Evolutionary conservation across 2,797 vertebrate genomes (phyloP).

Genomic region (Aulostomus chinensis): DNA sequence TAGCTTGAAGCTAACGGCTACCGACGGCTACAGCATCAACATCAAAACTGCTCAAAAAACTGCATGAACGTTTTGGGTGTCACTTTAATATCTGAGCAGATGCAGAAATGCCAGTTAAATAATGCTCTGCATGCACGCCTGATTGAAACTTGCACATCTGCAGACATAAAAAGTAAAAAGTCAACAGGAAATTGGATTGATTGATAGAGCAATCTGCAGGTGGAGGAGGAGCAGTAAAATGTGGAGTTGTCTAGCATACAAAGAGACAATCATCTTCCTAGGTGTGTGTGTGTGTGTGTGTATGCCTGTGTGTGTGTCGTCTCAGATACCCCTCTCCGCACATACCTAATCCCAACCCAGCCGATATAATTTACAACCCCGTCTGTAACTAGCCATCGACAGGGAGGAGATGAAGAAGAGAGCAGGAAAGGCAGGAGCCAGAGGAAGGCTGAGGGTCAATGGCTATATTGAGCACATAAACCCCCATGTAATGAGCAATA

Average conservation of each 20-base stretch:
- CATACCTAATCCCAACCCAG: slow-evolving; percentile 66
- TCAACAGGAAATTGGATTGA: slow-evolving; percentile 57
- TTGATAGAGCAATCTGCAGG: slow-evolving; percentile 70
- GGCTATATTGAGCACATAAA: slow-evolving; percentile 78
- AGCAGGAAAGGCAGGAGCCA: slow-evolving; percentile 50
- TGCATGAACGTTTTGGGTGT: too few species aligned
- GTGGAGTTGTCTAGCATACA: slow-evolving; percentile 58
- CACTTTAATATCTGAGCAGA: slow-evolving; percentile 2
- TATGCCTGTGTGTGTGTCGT: slow-evolving; percentile 14
- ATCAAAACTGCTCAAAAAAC: too few species aligned
- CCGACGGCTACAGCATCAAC: too few species aligned
- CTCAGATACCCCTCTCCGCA: slow-evolving; percentile 52
- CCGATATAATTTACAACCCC: slow-evolving; percentile 72
- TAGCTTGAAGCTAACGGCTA: too few species aligned
- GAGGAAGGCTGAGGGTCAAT: slow-evolving; percentile 69
- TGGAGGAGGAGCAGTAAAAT: slow-evolving; percentile 53
- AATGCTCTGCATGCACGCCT: not conserved
- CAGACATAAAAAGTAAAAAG: slow-evolving; percentile 33
- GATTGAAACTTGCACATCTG: slow-evolving; percentile 19
- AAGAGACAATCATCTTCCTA: slow-evolving; percentile 62
- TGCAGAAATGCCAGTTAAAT: slow-evolving; percentile 1
- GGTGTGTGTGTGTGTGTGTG: slow-evolving; percentile 14
- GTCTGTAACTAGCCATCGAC: slow-evolving; percentile 72
- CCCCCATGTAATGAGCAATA: slow-evolving; percentile 78
- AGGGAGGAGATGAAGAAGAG: slow-evolving; percentile 61